Evolutionary conservation across 2,888 invertebrate species (phyloP).

Genomic region (Itoplectis maculator): DNA sequence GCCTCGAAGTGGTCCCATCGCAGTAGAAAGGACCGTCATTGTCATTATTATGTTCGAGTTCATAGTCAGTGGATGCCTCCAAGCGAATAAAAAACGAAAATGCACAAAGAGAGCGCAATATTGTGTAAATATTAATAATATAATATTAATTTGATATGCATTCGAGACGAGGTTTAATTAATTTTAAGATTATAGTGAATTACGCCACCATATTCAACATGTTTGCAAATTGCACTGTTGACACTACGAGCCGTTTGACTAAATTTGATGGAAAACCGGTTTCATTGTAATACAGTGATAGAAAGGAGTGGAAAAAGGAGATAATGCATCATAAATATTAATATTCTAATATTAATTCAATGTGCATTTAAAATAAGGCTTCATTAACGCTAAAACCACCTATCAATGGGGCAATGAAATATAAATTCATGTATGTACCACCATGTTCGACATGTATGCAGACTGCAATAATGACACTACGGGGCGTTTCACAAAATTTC

Average conservation of each 20-base stretch:
- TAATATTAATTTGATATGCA: not conserved
- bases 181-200: not conserved
- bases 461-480: slow-evolving; percentile 9
- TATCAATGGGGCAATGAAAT: not conserved
- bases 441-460: slow-evolving; percentile 1
- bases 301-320: slow-evolving; percentile 5
- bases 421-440: not conserved
- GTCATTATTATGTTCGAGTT: slow-evolving; percentile 59
- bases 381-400: not conserved
- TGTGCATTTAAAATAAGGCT: not conserved
- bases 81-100: slow-evolving; percentile 44
- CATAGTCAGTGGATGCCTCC: slow-evolving; percentile 52
- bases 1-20: slow-evolving; percentile 44
- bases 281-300: not conserved
- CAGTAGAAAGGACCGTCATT: slow-evolving; percentile 36
- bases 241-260: no score
- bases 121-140: not conserved
- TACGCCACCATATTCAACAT: no score
- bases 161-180: not conserved
- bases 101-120: slow-evolving; percentile 12
- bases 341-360: not conserved
- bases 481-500: not conserved
- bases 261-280: no score
- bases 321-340: not conserved
- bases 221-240: no score